Percentiles rank a stretch among this genome's conserved stretches.
These are phyloP conservation scores for Polyploca ridens DNA, from an alignment of 2,888 invertebrate genomes.

Conservation along the genomic window DNA sequence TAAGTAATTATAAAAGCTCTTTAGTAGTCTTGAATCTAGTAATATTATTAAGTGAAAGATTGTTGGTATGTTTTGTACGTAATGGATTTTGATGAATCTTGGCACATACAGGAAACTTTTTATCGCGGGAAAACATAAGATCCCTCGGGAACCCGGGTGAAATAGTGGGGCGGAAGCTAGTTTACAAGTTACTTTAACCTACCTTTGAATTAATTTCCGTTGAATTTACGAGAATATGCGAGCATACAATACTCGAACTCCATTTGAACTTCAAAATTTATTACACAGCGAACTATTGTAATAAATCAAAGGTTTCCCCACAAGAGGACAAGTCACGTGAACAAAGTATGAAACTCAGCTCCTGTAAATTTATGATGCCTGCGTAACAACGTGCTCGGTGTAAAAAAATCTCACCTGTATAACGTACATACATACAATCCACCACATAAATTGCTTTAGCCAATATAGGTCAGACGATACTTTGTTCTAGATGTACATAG, in stretches of 20 bases:
- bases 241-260: constrained; percentile 14
- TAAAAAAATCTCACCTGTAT: not conserved
- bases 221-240: not conserved
- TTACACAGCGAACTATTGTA: constrained; percentile 9
- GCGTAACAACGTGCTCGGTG: not conserved
- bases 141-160: no score
- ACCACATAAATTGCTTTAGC: no score
- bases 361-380: constrained; percentile 8
- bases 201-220: no score
- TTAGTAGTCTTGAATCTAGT: no score
- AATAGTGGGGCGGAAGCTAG: no score
- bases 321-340: not conserved
- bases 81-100: no score
- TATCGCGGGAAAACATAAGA: no score
- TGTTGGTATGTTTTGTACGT: no score
- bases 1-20: no score
- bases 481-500: not conserved
- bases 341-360: not conserved
- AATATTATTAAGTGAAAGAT: no score
- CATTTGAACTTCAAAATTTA: constrained; percentile 15
- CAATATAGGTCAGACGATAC: not conserved
- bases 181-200: no score
- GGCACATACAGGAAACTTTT: no score
- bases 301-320: constrained; percentile 4
- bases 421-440: not conserved